phyloP scores from a whole-genome alignment of 2,113 vertebrate species.

The Megalops atlanticus region DNA sequence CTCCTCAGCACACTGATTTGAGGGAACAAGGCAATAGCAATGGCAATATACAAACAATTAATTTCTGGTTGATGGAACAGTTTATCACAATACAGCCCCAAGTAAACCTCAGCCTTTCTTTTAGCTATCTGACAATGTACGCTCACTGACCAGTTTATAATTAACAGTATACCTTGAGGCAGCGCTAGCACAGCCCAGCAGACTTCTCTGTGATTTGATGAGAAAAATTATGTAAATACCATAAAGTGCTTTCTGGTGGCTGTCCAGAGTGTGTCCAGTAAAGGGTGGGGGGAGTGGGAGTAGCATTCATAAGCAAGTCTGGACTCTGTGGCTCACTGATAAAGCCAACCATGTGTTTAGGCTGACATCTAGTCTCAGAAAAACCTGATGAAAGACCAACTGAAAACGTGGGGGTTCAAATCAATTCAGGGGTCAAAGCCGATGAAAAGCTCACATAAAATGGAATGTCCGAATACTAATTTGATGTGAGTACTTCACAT shows the following conservation, averaged over 20 bases:
- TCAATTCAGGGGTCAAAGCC: no score
- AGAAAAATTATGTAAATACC: no score
- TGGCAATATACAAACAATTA: no score
- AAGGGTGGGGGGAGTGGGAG: conserved; percentile 3
- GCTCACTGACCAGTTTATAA: conserved; percentile 25
- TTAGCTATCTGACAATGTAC: no score
- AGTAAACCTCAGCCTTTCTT: neutral
- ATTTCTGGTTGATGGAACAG: neutral
- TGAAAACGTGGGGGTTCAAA: no score
- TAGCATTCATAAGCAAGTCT: neutral
- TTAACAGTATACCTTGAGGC: conserved; percentile 21
- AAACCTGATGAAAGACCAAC: no score
- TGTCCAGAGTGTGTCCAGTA: neutral
- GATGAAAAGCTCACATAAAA: no score
- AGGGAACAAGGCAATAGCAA: neutral
- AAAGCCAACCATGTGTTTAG: no score
- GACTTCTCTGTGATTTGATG: conserved; percentile 14
- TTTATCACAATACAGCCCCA: neutral
- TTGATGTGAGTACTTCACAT: no score
- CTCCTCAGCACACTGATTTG: neutral
- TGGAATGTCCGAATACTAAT: no score
- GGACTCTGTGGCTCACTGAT: no score
- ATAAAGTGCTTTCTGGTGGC: conserved; percentile 2
- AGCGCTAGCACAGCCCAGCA: conserved; percentile 12
- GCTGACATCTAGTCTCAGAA: no score